Base-by-base conservation (phyloP, 1,140 invertebrate species). In the Batillaria attramentaria region DNA sequence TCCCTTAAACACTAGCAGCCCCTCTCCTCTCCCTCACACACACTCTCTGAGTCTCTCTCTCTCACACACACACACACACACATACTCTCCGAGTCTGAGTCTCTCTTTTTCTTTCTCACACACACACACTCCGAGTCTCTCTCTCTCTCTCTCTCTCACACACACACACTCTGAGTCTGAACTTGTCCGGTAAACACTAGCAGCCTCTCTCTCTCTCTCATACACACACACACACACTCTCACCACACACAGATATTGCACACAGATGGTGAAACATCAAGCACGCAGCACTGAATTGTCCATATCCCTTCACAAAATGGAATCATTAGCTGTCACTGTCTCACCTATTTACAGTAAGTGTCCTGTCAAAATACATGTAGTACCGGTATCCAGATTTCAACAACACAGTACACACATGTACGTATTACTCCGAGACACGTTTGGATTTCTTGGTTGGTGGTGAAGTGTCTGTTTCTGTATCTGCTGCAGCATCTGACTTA, bases 381-480 rank as follows among this genome's bases (percentile, higher is more conserved):
- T n/a, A 13, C 33, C 42, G 16, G 18, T 72, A 41, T 72, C 20
- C 33, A 31, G 16, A 66, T 13, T 31, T 66, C n/a, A n/a, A n/a
- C n/a, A n/a, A n/a, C n/a, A n/a, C n/a, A n/a, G n/a, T n/a, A n/a
- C 72, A 31, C 43, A 46, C 16, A 42, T 39, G 46, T 60, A 41
- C 28, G 28, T 41, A 60, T 62, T 62, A n/a, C 2, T 28, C 20
- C 31, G 20, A n/a, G 10, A 20, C 28, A 16, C 33, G 35, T 73
- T 33, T 83, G 42, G 75, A 39, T 60, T 78, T 73, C 50, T 83
- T 83, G 5, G 75, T 41, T n/a, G 62, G 46, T 2, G 69, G 37
- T 6, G 54, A 8, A 28, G 18, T 31, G 8, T 70, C 41, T 43
- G 39, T 2, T 28, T 24, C 57, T n/a, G 57, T 60, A 28, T 60